phyloP scores from a whole-genome alignment of 2,113 vertebrate species.

The human region DNA sequence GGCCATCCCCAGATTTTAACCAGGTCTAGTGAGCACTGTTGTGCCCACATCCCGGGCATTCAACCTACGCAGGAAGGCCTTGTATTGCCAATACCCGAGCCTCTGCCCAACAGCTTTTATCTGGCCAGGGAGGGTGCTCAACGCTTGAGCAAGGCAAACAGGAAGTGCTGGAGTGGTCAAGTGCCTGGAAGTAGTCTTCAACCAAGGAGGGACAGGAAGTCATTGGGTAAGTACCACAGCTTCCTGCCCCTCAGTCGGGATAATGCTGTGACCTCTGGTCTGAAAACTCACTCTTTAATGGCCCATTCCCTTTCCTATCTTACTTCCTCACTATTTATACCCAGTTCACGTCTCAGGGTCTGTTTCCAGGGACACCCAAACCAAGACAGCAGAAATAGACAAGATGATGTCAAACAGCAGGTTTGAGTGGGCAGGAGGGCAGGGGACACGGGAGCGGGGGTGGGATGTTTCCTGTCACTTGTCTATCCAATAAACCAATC shows the following conservation, averaged over 20 bases:
- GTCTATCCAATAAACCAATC: background rate
- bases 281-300: background rate
- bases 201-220: background rate
- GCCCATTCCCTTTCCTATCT: background rate
- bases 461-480: background rate
- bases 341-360: background rate
- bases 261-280: background rate
- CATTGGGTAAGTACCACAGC: background rate
- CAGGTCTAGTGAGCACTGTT: background rate
- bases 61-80: background rate
- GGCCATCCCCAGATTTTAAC: background rate
- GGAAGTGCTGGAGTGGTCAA: background rate
- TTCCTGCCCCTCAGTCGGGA: background rate
- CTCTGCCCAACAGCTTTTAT: background rate
- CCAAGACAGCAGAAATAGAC: background rate
- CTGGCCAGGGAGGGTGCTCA: no score
- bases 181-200: background rate
- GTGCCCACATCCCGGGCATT: accelerated
- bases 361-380: background rate
- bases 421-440: background rate
- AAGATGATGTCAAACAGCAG: background rate
- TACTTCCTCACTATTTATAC: background rate
- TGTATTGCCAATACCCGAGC: background rate
- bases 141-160: background rate
- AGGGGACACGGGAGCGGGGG: background rate